Conservation (phyloP, 2,888 invertebrate genomes). For the Epinotia nisella region DNA sequence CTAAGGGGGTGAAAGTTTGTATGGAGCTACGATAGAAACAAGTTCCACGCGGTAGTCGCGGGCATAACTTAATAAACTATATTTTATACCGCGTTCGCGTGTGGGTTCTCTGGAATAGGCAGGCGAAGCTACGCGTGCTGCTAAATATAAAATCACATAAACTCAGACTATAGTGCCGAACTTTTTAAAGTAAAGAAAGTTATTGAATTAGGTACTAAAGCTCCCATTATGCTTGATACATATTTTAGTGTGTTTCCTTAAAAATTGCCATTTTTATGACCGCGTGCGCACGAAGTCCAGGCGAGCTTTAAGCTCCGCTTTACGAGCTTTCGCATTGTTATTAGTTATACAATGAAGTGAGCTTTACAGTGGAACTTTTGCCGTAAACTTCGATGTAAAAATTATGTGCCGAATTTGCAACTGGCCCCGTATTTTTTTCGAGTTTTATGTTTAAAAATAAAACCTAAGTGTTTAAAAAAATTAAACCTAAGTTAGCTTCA, state of each 20-base stretch:
- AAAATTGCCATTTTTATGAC: slow-evolving; percentile 42
- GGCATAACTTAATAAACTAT: no score
- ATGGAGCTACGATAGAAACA: no score
- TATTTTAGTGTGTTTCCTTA: slow-evolving; percentile 31
- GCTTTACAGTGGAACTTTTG: slow-evolving; percentile 33
- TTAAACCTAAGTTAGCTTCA: no score
- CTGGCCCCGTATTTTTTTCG: slow-evolving; percentile 4
- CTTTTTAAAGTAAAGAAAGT: neutral
- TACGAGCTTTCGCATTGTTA: slow-evolving; percentile 41
- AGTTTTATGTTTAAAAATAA: slow-evolving; percentile 3
- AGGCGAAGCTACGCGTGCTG: no score
- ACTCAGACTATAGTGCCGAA: neutral
- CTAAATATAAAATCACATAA: no score
- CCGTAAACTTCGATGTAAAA: slow-evolving; percentile 31
- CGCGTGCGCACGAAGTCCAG: slow-evolving; percentile 25
- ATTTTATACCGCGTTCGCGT: no score
- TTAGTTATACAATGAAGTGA: slow-evolving; percentile 43
- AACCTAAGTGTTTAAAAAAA: no score
- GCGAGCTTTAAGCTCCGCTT: slow-evolving; percentile 29
- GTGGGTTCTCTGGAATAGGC: no score
- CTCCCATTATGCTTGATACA: slow-evolving; percentile 26
- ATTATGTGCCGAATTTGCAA: slow-evolving; percentile 18
- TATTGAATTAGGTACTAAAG: slow-evolving; percentile 19
- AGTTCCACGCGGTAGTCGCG: no score
- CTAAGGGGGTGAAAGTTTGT: no score